phyloP scores from a whole-genome alignment of 2,797 vertebrate genomes.

The Epinephelus malabaricus region DNA sequence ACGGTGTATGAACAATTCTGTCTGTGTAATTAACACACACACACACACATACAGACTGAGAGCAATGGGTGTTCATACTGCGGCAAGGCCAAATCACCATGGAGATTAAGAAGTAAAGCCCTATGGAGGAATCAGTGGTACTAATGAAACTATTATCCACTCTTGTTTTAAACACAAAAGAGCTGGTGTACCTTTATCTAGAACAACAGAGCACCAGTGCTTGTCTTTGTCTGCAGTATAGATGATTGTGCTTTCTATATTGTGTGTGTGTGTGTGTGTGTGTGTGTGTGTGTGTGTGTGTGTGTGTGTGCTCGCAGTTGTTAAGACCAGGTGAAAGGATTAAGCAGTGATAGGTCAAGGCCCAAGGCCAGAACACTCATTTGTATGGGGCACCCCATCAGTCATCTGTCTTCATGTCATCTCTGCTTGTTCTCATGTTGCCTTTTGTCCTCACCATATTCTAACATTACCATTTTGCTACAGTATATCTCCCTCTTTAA shows the following conservation, averaged over 20 bases:
- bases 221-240: not conserved
- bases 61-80: constrained; percentile 33
- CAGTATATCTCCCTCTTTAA: constrained; percentile 3
- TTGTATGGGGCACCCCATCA: constrained; percentile 47
- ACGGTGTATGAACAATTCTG: constrained; percentile 60
- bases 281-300: constrained; percentile 5
- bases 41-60: constrained; percentile 24
- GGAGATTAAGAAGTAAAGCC: constrained; percentile 54
- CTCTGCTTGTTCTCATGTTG: constrained; percentile 42
- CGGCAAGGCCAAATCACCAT: constrained; percentile 28
- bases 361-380: constrained; percentile 43
- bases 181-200: constrained; percentile 15
- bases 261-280: not conserved
- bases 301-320: constrained; percentile 35
- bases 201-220: not conserved
- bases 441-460: constrained; percentile 20
- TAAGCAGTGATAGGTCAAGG: constrained; percentile 51
- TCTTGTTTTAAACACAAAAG: constrained; percentile 26
- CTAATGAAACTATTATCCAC: constrained; percentile 64
- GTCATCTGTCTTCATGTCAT: constrained; percentile 50
- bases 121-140: constrained; percentile 45
- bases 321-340: constrained; percentile 62
- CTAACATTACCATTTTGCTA: constrained; percentile 17
- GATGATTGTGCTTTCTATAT: not conserved
- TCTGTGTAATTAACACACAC: constrained; percentile 66